phyloP scores from a whole-genome alignment of 2,888 invertebrate genomes.

The Habrosyne pyritoides region DNA sequence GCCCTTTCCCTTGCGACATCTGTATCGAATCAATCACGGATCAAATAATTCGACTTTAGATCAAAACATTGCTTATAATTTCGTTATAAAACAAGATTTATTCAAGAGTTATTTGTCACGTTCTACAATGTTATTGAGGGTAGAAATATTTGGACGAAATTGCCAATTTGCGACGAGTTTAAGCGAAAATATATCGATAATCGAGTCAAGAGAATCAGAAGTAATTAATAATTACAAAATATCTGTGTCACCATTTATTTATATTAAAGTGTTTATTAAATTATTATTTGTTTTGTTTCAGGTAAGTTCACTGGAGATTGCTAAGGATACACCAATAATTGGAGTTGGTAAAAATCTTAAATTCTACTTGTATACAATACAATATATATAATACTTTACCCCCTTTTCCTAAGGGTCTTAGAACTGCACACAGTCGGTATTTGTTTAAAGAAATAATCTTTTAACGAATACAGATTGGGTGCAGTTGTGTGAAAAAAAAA shows the following conservation, averaged over 20 bases:
- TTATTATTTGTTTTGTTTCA: neutral
- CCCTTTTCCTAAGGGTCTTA: too few species aligned
- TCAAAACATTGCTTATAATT: constrained; percentile 35
- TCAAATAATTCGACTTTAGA: constrained; percentile 34
- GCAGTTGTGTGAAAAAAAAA: too few species aligned
- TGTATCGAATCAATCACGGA: constrained; percentile 40
- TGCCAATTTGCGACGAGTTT: constrained; percentile 35
- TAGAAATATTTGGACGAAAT: constrained; percentile 38
- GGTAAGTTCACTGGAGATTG: neutral
- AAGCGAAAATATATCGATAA: constrained; percentile 10
- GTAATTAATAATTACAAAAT: neutral
- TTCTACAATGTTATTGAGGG: constrained; percentile 33
- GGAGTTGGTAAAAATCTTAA: neutral
- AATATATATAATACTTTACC: too few species aligned
- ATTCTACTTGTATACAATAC: too few species aligned
- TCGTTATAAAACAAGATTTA: constrained; percentile 41
- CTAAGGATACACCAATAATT: neutral
- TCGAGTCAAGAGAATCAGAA: neutral
- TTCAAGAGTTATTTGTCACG: constrained; percentile 45
- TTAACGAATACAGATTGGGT: too few species aligned
- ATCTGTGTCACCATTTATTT: neutral
- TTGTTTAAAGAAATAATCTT: too few species aligned
- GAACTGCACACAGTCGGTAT: too few species aligned
- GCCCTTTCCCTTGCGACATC: constrained; percentile 30
- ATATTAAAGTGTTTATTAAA: neutral